Evolutionary conservation across 2,888 invertebrate species (phyloP), one percentile per base, ranked within the genome.

Genomic region (Boloria euphrosyne): DNA sequence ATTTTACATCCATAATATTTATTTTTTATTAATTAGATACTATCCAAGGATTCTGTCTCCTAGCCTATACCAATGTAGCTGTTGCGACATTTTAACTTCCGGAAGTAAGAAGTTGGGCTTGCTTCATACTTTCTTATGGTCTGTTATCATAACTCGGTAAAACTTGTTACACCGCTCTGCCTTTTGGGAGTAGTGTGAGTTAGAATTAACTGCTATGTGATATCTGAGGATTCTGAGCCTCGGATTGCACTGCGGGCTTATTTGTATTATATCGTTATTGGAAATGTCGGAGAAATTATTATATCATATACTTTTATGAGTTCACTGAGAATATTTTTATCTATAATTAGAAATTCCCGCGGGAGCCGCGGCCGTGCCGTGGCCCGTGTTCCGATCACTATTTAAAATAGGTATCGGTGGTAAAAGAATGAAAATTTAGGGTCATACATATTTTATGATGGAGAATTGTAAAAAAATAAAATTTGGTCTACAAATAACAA

Each of bases 141-240:
- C 71, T 73, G 75, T 74, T 74, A 76, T 76, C 71, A 73, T 74
- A 76, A 76, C 76, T 75, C 65, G 65, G 69, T 72, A 67, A 59
- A 74, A 71, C 71, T 74, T 71, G 71, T 71, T 72, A 67, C 64
- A 68, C 66, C 65, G 64, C 69, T 66, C 46, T 64, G 66, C 62
- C 72, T 68, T 67, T 65, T 68, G 71, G 71, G 73, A 70, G 55
- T 65, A 61, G 57, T 52, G 59, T 44, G 51, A 60, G 59, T 47
- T 43, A 52, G 52, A 70, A 68, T 66, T 68, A 70, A 67, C 68
- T 63, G 55, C 55, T 54, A 22, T 65, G 50, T 61, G 65, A 65
- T 65, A 43, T 59, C 27, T 31, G 17, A 16, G 31, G 58, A 58
- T 58, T 55, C n/a, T 18, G 44, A 44, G 22, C 18, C 14, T 55